Evolutionary conservation across 23 tunicate species (phyloP).

Genomic region (Oikopleura albicans): DNA sequence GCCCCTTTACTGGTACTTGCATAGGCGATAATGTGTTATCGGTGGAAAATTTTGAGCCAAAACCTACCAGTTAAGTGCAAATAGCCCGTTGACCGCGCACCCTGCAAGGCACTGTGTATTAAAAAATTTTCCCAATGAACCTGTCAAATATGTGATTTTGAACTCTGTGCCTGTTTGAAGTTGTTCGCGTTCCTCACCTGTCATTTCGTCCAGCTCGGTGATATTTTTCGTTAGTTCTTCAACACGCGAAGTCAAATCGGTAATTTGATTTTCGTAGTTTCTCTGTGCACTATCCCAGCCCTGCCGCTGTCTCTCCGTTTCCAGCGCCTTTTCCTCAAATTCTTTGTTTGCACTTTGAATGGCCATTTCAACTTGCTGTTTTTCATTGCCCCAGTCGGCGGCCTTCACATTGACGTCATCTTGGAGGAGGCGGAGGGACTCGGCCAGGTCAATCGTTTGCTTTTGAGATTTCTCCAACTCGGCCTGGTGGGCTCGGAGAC

Average conservation of each 20-base stretch:
- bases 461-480: slow-evolving; percentile 12
- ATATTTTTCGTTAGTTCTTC: background rate
- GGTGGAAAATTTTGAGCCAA: background rate
- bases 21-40: no score
- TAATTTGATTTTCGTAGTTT: slow-evolving; percentile 11
- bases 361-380: background rate
- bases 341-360: background rate
- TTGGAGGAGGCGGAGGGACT: background rate
- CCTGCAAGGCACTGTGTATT: no score
- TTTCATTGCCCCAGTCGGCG: slow-evolving; percentile 11
- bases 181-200: background rate
- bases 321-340: background rate
- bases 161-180: no score
- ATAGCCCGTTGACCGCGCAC: no score
- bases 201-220: slow-evolving; percentile 11
- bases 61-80: no score
- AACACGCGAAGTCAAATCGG: background rate
- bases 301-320: background rate
- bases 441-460: slow-evolving; percentile 1
- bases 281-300: slow-evolving; percentile 1
- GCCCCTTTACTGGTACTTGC: no score
- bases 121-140: no score
- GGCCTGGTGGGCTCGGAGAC: background rate
- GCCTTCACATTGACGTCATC: background rate
- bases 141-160: no score